phyloP scores from a whole-genome alignment of 2,888 invertebrate species.

The Icerya purchasi region DNA sequence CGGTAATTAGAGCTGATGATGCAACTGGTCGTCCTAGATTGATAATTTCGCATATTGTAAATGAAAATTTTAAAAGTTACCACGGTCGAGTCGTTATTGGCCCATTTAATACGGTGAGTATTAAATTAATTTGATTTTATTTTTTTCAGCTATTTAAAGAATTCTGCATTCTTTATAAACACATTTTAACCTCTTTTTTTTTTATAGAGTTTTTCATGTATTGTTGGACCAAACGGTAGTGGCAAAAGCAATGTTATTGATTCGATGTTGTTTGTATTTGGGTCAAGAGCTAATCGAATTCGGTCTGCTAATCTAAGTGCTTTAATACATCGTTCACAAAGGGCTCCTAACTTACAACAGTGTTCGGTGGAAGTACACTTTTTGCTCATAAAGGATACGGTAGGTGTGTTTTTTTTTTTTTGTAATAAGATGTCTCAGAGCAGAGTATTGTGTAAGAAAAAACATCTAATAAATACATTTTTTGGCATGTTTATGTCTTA shows the following conservation, averaged over 20 bases:
- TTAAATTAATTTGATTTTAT: constrained; percentile 4
- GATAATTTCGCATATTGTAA: constrained; percentile 75
- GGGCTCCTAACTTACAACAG: constrained; percentile 44
- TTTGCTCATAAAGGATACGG: constrained; percentile 54
- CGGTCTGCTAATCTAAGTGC: constrained; percentile 86
- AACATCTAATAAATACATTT: no score
- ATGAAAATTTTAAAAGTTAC: constrained; percentile 92
- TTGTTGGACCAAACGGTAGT: constrained; percentile 96
- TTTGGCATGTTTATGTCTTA: no score
- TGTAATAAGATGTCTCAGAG: neutral
- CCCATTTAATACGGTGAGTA: constrained; percentile 77
- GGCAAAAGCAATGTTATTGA: constrained; percentile 99
- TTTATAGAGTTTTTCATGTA: constrained; percentile 75
- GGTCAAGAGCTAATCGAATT: constrained; percentile 84
- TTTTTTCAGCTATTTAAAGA: constrained; percentile 14
- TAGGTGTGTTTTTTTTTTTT: constrained; percentile 26
- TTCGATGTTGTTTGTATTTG: constrained; percentile 97
- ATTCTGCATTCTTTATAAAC: neutral
- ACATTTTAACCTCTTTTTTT: constrained; percentile 1
- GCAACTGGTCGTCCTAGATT: constrained; percentile 51
- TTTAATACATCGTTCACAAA: constrained; percentile 75
- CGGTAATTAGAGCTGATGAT: constrained; percentile 38
- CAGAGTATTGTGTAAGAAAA: no score
- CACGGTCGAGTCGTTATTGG: constrained; percentile 63
- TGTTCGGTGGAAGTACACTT: constrained; percentile 84